phyloP scores from a whole-genome alignment of 2,797 vertebrate species.

The Mormyrus proboscirostris region DNA sequence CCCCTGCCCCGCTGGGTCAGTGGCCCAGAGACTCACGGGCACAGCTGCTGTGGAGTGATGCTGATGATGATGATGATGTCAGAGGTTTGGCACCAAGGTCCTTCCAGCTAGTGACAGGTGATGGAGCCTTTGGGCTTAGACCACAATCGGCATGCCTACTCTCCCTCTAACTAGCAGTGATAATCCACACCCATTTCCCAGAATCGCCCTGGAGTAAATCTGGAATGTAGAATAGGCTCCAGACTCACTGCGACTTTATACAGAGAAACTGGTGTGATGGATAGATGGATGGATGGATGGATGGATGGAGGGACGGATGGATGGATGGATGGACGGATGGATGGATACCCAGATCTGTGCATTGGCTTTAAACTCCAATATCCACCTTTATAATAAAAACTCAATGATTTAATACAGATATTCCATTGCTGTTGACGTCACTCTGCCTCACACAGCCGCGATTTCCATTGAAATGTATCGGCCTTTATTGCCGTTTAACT shows the following conservation, averaged over 20 bases:
- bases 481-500: neutral
- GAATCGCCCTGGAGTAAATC: constrained; percentile 10
- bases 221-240: neutral
- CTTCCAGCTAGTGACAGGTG: constrained; percentile 23
- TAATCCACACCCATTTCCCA: constrained; percentile 26
- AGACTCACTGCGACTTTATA: neutral
- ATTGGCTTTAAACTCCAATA: neutral
- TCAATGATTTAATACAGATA: neutral
- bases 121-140: neutral
- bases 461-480: neutral
- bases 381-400: neutral
- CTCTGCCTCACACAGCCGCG: neutral
- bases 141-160: constrained; percentile 16
- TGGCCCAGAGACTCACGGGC: neutral
- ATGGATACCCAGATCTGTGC: neutral
- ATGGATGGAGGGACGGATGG: neutral
- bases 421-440: neutral
- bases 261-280: neutral
- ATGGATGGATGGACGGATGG: neutral
- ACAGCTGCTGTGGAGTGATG: constrained; percentile 19
- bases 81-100: constrained; percentile 3
- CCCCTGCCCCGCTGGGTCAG: neutral
- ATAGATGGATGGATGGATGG: neutral
- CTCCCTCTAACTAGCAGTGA: constrained; percentile 31
- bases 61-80: constrained; percentile 12